These are phyloP conservation scores for Hermetia illucens DNA, from an alignment of 1,140 invertebrate genomes.

Conservation along the genomic window DNA sequence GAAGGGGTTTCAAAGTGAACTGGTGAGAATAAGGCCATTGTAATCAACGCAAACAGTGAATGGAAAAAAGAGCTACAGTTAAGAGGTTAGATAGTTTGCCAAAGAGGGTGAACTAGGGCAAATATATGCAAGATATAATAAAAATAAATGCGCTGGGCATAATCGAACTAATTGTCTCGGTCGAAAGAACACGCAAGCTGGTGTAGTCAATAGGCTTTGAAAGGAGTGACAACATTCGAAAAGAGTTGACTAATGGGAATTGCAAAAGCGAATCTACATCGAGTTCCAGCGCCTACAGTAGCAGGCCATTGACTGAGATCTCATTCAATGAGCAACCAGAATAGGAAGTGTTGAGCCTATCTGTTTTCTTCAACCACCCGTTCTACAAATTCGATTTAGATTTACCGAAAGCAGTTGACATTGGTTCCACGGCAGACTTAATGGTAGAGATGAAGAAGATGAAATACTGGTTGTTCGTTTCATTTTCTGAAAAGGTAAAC, in stretches of 20 bases:
- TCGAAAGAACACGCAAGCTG: too few relatives aligned
- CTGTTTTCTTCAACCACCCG: constrained; percentile 33
- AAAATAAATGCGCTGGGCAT: too few relatives aligned
- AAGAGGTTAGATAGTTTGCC: too few relatives aligned
- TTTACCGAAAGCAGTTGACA: constrained; percentile 54
- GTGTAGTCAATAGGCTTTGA: too few relatives aligned
- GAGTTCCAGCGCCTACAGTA: constrained; percentile 16
- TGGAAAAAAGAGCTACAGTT: too few relatives aligned
- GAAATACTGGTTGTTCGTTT: constrained; percentile 70
- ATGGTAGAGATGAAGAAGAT: constrained; percentile 85
- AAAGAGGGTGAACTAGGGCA: too few relatives aligned
- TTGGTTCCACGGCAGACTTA: constrained; percentile 65
- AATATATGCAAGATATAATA: too few relatives aligned
- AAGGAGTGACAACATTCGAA: neutral
- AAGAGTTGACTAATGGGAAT: neutral
- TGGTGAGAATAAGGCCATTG: too few relatives aligned
- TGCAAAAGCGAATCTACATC: neutral
- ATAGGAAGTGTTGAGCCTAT: constrained; percentile 17
- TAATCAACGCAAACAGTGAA: too few relatives aligned
- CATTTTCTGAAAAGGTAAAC: constrained; percentile 77
- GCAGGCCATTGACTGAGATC: constrained; percentile 21
- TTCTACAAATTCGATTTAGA: constrained; percentile 60
- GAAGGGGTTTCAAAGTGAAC: too few relatives aligned
- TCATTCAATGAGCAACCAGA: constrained; percentile 25
- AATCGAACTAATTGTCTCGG: too few relatives aligned